phyloP scores from a whole-genome alignment of 1,140 invertebrate species.

The Trichomalopsis sarcophagae region DNA sequence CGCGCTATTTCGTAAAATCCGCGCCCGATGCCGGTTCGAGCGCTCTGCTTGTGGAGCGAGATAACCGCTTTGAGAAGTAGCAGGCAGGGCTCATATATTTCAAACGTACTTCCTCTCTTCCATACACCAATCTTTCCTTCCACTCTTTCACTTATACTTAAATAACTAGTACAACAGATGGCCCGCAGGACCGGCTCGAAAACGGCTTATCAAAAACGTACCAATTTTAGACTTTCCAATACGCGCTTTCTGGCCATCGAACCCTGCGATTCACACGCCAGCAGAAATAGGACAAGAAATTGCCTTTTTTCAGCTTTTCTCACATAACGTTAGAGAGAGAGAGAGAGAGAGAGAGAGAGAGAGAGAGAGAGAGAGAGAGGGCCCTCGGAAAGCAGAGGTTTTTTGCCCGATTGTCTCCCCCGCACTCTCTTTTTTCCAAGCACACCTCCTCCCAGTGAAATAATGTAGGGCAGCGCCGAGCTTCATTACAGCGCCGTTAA shows the following conservation, averaged over 20 bases:
- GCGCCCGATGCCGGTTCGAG: slow-evolving; percentile 20
- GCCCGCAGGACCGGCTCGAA: slow-evolving; percentile 61
- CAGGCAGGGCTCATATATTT: slow-evolving; percentile 47
- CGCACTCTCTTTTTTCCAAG: background rate
- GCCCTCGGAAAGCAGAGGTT: slow-evolving; percentile 48
- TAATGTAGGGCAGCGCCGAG: background rate
- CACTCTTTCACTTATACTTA: slow-evolving; percentile 63
- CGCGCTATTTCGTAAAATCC: slow-evolving; percentile 26
- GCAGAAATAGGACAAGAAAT: background rate
- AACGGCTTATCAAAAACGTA: slow-evolving; percentile 64
- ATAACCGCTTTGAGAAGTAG: slow-evolving; percentile 49
- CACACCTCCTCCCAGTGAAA: background rate
- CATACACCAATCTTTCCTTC: slow-evolving; percentile 50
- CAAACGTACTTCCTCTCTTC: slow-evolving; percentile 40
- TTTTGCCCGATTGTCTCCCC: slow-evolving; percentile 42
- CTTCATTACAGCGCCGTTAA: slow-evolving; percentile 13
- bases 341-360: slow-evolving; percentile 35
- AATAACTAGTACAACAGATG: slow-evolving; percentile 67
- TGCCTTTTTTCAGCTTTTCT: slow-evolving; percentile 42
- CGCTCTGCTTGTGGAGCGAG: slow-evolving; percentile 27
- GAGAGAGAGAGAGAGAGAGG: slow-evolving; percentile 50
- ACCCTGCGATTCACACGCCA: slow-evolving; percentile 50
- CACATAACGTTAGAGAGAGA: background rate
- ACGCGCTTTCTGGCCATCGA: slow-evolving; percentile 61
- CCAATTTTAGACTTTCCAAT: slow-evolving; percentile 74